These are phyloP conservation scores for Probosciger aterrimus DNA, from an alignment of 2,113 vertebrate species.

Conservation along the genomic window DNA sequence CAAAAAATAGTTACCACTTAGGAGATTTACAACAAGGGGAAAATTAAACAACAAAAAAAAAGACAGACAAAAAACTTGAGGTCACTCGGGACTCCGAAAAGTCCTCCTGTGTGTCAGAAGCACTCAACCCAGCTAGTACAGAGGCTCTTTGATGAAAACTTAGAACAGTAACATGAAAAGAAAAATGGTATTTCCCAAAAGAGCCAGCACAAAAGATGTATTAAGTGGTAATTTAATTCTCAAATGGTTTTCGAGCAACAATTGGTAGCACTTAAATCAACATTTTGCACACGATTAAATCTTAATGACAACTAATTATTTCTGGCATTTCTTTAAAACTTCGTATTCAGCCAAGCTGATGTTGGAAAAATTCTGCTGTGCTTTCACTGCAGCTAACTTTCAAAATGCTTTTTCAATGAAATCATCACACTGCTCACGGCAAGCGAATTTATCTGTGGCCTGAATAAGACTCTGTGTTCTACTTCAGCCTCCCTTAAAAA, in stretches of 20 bases:
- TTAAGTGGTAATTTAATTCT: constrained; percentile 43
- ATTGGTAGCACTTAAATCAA: constrained; percentile 43
- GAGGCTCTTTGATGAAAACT: not conserved
- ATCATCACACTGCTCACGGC: not conserved
- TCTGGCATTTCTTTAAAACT: constrained; percentile 36
- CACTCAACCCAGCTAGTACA: not conserved
- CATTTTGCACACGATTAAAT: constrained; percentile 42
- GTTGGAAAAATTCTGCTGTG: constrained; percentile 2
- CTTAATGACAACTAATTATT: constrained; percentile 53
- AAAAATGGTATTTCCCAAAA: constrained; percentile 22
- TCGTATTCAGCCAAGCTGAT: constrained; percentile 6
- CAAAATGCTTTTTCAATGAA: constrained; percentile 38
- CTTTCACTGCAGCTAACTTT: constrained; percentile 1
- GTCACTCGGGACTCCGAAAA: not conserved
- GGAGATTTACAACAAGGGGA: not conserved
- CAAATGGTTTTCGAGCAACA: constrained; percentile 9
- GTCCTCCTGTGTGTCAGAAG: not conserved
- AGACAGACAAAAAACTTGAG: not conserved
- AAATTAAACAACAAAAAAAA: not conserved
- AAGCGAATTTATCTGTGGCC: constrained; percentile 15
- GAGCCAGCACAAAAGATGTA: constrained; percentile 14
- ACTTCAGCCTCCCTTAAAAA: not conserved
- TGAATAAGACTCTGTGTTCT: constrained; percentile 26
- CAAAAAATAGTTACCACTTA: not conserved
- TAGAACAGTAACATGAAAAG: not conserved